A percentile compares a stretch with the other conserved stretches of the same genome.
These are phyloP conservation scores for Anabas testudineus DNA, from an alignment of 2,797 vertebrate species.

Conservation along the genomic window DNA sequence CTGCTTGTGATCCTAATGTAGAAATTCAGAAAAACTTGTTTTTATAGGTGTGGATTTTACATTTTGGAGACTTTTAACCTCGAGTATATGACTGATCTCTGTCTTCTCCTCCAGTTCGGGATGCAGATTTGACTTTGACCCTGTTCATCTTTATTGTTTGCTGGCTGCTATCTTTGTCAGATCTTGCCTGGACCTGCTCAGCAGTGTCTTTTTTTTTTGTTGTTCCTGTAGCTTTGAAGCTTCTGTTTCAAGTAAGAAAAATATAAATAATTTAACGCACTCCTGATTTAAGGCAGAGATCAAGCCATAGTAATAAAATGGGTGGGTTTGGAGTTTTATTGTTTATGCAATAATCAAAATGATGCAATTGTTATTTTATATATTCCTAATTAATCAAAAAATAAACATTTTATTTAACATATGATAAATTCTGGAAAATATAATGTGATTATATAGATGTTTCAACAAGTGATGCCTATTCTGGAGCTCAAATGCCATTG, in stretches of 20 bases:
- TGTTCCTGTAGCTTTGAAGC: slow-evolving; percentile 10
- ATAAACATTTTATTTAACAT: background rate
- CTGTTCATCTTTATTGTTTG: slow-evolving; percentile 23
- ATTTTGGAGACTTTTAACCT: background rate
- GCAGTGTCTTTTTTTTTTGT: background rate
- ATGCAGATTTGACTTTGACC: slow-evolving; percentile 14
- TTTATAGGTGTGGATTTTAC: background rate
- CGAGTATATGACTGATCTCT: background rate
- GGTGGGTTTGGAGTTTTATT: background rate
- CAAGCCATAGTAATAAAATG: too few relatives aligned
- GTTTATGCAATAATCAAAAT: background rate
- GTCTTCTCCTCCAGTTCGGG: too few relatives aligned
- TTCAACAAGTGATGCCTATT: slow-evolving; percentile 1
- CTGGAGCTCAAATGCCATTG: background rate
- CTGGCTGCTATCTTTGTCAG: slow-evolving; percentile 12
- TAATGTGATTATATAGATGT: background rate
- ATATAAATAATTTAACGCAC: background rate
- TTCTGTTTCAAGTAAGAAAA: slow-evolving; percentile 7
- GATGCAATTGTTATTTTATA: background rate
- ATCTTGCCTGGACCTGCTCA: slow-evolving; percentile 64
- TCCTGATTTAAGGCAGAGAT: background rate
- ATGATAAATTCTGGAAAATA: background rate
- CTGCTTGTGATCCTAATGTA: background rate
- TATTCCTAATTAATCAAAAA: background rate
- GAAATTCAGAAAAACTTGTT: background rate